Conservation (phyloP, 2,888 invertebrate species). For the Cryptus viduatorius region DNA sequence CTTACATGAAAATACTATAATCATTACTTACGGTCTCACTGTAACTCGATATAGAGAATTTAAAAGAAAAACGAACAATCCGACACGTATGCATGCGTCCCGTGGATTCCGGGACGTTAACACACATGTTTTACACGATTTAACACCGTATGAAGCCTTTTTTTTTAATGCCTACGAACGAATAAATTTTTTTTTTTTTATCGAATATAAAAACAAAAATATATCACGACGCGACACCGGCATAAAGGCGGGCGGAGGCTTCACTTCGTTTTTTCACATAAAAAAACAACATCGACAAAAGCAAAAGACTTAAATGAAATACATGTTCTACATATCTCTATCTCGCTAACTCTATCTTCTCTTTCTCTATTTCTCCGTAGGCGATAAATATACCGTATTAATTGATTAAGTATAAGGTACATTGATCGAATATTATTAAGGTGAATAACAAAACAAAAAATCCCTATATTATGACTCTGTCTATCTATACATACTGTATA, state of each 20-base stretch:
- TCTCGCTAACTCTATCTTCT: conserved; percentile 70
- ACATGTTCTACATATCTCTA: conserved; percentile 77
- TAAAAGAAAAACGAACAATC: conserved; percentile 46
- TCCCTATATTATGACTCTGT: conserved; percentile 81
- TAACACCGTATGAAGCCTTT: conserved; percentile 37
- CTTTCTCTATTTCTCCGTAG: conserved; percentile 75
- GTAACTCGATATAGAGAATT: conserved; percentile 68
- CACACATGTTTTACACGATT: conserved; percentile 44
- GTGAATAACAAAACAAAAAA: conserved; percentile 71
- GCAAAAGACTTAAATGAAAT: conserved; percentile 60
- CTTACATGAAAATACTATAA: conserved; percentile 70
- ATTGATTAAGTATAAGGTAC: conserved; percentile 80
- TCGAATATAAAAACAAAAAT: conserved; percentile 33
- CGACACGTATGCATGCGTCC: conserved; percentile 57
- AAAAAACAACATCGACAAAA: conserved; percentile 49
- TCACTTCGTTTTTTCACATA: conserved; percentile 67
- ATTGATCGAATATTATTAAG: conserved; percentile 74
- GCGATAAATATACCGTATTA: conserved; percentile 77
- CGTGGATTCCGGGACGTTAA: conserved; percentile 21
- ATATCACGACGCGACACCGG: conserved; percentile 60
- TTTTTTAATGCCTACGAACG: conserved; percentile 32
- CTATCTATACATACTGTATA: conserved; percentile 85
- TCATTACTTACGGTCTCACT: conserved; percentile 71
- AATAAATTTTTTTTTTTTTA: conserved; percentile 12
- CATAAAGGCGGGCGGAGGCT: conserved; percentile 53